These are phyloP conservation scores for Calliscelio sp. DNA, from an alignment of 2,888 invertebrate species.

Conservation along the genomic window DNA sequence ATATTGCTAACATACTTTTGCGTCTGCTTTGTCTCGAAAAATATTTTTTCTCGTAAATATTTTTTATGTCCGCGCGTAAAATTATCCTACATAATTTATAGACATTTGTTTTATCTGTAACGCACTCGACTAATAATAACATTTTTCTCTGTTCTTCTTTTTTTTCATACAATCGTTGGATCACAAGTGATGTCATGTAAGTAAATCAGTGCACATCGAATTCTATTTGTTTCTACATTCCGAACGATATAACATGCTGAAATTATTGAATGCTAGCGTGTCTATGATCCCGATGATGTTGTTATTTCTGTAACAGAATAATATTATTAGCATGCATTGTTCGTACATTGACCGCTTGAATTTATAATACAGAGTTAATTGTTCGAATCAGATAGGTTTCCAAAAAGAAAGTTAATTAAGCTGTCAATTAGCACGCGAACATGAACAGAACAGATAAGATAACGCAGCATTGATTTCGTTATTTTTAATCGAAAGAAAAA, in stretches of 20 bases:
- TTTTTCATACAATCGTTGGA: constrained; percentile 42
- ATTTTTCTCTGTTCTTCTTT: constrained; percentile 55
- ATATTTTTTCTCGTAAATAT: constrained; percentile 20
- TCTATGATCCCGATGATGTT: neutral
- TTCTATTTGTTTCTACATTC: neutral
- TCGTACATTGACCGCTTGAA: neutral
- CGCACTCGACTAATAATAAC: constrained; percentile 28
- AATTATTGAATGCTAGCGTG: constrained; percentile 5
- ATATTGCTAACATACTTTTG: constrained; percentile 9
- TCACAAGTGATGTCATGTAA: constrained; percentile 80
- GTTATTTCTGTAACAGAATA: neutral
- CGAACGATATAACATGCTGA: neutral
- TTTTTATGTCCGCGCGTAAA: constrained; percentile 23
- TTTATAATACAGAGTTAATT: constrained; percentile 11
- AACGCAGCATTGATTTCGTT: no score
- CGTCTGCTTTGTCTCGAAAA: constrained; percentile 26
- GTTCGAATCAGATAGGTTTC: neutral
- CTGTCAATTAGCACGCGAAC: neutral
- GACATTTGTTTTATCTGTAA: neutral
- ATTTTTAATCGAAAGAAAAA: no score
- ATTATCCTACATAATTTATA: constrained; percentile 5
- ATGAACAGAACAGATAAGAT: neutral
- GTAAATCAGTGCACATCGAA: constrained; percentile 69
- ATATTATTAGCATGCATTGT: constrained; percentile 20
- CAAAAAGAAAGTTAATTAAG: neutral